phyloP scores from a whole-genome alignment of 2,797 vertebrate genomes.

The Novumbra hubbsi region DNA sequence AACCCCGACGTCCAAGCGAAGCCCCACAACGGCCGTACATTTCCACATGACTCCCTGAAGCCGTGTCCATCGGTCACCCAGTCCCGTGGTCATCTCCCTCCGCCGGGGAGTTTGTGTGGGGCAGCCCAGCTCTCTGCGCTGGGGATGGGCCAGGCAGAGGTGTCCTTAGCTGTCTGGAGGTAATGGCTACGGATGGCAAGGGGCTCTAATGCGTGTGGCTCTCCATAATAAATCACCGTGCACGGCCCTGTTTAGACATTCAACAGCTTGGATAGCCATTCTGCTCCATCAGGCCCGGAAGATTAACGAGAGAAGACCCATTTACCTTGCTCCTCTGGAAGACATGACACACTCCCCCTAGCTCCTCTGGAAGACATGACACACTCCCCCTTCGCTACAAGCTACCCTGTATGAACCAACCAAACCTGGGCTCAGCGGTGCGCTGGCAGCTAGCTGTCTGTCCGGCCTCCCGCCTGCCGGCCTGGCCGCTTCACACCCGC shows the following conservation, averaged over 20 bases:
- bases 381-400: conserved; percentile 15
- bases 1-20: background rate
- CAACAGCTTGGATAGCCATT: conserved; percentile 67
- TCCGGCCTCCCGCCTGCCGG: conserved; percentile 4
- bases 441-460: conserved; percentile 18
- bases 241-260: conserved; percentile 67
- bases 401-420: conserved; percentile 3
- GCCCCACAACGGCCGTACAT: background rate
- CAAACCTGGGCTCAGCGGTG: conserved; percentile 18
- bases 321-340: conserved; percentile 64
- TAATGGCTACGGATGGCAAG: conserved; percentile 68
- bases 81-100: background rate
- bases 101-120: background rate
- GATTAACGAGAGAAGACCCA: conserved; percentile 74
- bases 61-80: background rate
- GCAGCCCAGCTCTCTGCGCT: conserved; percentile 10
- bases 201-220: conserved; percentile 64
- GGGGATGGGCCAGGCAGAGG: conserved; percentile 40
- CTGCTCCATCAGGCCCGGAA: conserved; percentile 59
- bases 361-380: conserved; percentile 54
- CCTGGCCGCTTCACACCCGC: background rate
- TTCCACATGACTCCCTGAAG: background rate
- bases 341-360: conserved; percentile 55
- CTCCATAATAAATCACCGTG: conserved; percentile 72
- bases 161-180: conserved; percentile 71